phyloP scores from a whole-genome alignment of 2,888 invertebrate genomes.

The Uropetala carovei region DNA sequence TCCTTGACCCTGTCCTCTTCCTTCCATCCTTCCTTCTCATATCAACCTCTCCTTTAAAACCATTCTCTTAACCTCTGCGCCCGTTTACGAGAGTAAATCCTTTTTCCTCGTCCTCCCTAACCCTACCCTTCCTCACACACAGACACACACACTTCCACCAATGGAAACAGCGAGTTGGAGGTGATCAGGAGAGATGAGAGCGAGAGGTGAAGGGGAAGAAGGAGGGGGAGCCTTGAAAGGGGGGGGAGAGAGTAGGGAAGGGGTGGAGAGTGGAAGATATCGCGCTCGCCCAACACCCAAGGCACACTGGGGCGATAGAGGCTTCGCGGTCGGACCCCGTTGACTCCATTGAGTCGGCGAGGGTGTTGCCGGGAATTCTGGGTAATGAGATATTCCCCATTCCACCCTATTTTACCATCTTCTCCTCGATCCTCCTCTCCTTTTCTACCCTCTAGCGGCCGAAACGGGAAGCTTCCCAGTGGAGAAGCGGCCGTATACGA shows the following conservation, averaged over 20 bases:
- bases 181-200: not conserved
- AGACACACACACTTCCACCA: too few species aligned
- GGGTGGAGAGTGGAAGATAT: not conserved
- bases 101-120: not conserved
- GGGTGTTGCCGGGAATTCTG: slow-evolving; percentile 35
- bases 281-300: not conserved
- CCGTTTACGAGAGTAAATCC: not conserved
- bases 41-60: not conserved
- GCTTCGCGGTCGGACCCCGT: not conserved
- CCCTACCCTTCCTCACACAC: too few species aligned
- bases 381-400: not conserved
- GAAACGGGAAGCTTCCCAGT: too few species aligned
- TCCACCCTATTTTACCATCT: not conserved
- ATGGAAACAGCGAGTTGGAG: not conserved
- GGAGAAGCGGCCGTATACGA: too few species aligned
- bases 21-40: not conserved
- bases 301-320: not conserved
- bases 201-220: not conserved
- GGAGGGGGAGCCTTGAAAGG: too few species aligned
- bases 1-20: not conserved
- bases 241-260: too few species aligned
- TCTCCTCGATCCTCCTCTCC: too few species aligned
- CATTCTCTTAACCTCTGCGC: not conserved
- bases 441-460: not conserved
- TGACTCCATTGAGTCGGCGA: not conserved